Evolutionary conservation across 1,140 invertebrate species (phyloP).

Genomic region (Olivierus martensii): DNA sequence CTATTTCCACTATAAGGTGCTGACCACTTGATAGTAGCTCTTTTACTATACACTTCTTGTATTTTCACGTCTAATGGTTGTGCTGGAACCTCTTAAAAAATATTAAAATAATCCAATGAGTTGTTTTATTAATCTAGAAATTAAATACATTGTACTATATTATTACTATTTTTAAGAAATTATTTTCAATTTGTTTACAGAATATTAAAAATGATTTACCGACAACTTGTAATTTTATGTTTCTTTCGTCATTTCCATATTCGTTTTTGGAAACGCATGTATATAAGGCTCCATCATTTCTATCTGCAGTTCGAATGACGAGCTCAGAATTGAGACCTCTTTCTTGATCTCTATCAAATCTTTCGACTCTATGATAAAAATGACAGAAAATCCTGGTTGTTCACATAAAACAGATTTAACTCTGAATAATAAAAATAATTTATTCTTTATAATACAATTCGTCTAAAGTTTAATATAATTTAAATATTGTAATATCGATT

Average conservation of each 20-base stretch:
- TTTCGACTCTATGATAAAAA: conserved; percentile 15
- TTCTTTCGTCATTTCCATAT: conserved; percentile 80
- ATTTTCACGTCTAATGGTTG: conserved; percentile 83
- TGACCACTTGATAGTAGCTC: conserved; percentile 79
- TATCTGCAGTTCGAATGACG: conserved; percentile 69
- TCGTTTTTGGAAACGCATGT: conserved; percentile 75
- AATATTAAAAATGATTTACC: conserved; percentile 40
- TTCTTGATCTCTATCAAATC: conserved; percentile 15
- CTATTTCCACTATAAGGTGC: conserved; percentile 93
- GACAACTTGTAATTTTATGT: conserved; percentile 78
- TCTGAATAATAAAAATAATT: too few relatives aligned
- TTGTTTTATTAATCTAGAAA: too few relatives aligned
- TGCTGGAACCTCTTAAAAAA: conserved; percentile 67
- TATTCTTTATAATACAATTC: too few relatives aligned
- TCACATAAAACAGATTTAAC: too few relatives aligned
- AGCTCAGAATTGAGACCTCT: conserved; percentile 32
- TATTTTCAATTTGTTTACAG: too few relatives aligned
- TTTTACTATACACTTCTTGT: conserved; percentile 75
- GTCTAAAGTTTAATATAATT: too few relatives aligned
- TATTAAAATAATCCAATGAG: too few relatives aligned
- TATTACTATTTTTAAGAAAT: too few relatives aligned
- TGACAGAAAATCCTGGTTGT: too few relatives aligned
- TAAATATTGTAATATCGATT: too few relatives aligned
- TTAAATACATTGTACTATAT: too few relatives aligned
- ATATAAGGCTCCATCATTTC: conserved; percentile 76